Base-by-base conservation (phyloP, 2,888 invertebrate species). In the Diaphora mendica region DNA sequence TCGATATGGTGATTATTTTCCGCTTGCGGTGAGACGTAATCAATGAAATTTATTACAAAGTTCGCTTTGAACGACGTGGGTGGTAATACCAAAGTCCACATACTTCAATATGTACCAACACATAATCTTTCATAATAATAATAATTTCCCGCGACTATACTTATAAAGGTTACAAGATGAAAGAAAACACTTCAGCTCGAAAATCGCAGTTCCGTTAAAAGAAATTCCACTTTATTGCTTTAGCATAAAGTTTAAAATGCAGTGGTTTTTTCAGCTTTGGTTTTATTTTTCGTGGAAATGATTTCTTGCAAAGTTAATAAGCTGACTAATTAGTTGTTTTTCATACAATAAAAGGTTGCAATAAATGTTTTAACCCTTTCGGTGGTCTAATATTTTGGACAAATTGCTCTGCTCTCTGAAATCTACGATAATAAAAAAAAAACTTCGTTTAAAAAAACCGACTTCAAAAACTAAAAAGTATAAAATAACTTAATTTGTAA, bases 1-100 rank as follows among this genome's bases (percentile, higher is more conserved):
- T 83, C 70, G 82, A 80, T 80, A 82, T 79, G 82, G 81, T 82
- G 76, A 75, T 79, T 83, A 83, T 84, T 85, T 83, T 86, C 83
- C 77, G 78, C 83, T 79, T 82, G 80, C 75, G 79, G 82, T 79
- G 79, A 84, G 75, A 68, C 78, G 74, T 84, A 86, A 86, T 84
- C 81, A 80, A 85, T 86, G 80, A 77, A 65, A 77, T 84, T 82
- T 81, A 81, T 83, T 79, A 77, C 72, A 70, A 80, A 82, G 77
- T 70, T 71, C 62, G 77, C 74, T 85, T 80, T 76, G 76, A 78
- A 65, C 82, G 71, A 79, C 80, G 84, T 85, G 82, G 84, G 82
- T 70, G 84, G 85, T 76, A 69, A 76, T 26, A 65, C 23, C 44
- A 75, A 23, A 65, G 68, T 68, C 72, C 75, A 79, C 70, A 73